Conservation (phyloP, 2,888 invertebrate genomes). For the Blera fallax region DNA sequence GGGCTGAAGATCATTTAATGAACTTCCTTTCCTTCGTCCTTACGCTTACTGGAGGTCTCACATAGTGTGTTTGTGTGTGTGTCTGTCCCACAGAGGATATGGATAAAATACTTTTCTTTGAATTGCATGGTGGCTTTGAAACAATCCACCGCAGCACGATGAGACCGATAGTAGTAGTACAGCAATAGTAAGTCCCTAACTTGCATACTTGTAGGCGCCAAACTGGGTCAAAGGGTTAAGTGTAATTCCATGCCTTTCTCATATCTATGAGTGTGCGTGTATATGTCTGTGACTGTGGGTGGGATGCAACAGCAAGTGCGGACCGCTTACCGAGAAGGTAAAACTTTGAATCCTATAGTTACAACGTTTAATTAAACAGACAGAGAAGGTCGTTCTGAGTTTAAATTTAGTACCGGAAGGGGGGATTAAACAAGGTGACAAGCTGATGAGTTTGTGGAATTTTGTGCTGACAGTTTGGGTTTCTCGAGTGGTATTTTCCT, state of each 20-base stretch:
- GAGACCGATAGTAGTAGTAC: conserved; percentile 43
- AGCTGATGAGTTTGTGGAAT: conserved; percentile 67
- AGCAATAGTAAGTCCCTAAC: conserved; percentile 47
- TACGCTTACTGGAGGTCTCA: conserved; percentile 12
- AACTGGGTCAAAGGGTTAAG: conserved; percentile 71
- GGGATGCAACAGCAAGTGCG: not conserved
- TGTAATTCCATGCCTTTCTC: conserved; percentile 49
- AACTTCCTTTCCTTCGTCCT: conserved; percentile 53
- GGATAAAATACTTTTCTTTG: conserved; percentile 25
- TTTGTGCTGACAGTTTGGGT: conserved; percentile 58
- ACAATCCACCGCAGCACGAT: conserved; percentile 54
- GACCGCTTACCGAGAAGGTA: conserved; percentile 31
- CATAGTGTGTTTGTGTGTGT: not conserved
- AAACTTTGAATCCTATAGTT: conserved; percentile 64
- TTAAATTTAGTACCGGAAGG: conserved; percentile 52
- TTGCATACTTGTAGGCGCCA: conserved; percentile 60
- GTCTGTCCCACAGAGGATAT: conserved; percentile 36
- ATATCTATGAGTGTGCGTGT: no score
- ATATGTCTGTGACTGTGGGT: conserved; percentile 5
- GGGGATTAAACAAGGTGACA: conserved; percentile 65
- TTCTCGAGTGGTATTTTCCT: not conserved
- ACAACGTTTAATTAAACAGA: conserved; percentile 72
- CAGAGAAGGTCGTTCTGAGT: conserved; percentile 63
- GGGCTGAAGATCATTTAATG: conserved; percentile 66
- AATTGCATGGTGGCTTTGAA: conserved; percentile 62